A percentile compares a stretch with the other conserved stretches of the same genome.
Conservation (phyloP, 2,888 invertebrate genomes). For the Cantharis rustica region DNA sequence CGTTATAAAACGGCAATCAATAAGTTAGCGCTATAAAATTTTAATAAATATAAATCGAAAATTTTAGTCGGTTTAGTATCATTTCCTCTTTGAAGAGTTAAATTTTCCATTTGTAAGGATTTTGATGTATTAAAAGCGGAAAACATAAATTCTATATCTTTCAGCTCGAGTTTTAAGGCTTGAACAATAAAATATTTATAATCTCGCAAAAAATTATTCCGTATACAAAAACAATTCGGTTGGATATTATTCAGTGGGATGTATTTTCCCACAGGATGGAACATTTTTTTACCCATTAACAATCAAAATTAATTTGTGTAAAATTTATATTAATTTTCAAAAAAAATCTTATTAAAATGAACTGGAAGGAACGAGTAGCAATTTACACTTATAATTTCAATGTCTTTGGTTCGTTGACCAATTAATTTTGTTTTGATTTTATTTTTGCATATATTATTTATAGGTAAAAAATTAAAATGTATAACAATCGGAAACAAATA, state of each 20-base stretch:
- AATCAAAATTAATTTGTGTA: neutral
- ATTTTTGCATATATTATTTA: neutral
- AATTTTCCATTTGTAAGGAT: neutral
- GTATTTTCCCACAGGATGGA: neutral
- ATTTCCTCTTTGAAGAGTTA: neutral
- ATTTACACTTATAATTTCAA: neutral
- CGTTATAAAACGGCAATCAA: neutral
- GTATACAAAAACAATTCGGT: neutral
- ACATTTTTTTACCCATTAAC: neutral
- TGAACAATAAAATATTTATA: neutral
- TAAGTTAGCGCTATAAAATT: neutral
- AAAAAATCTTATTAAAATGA: too few species aligned
- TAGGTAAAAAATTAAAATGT: neutral
- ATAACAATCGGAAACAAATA: neutral
- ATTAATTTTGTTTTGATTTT: neutral
- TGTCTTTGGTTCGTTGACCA: neutral
- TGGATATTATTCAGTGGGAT: neutral
- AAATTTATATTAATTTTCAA: neutral
- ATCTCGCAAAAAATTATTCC: neutral
- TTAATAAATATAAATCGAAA: neutral
- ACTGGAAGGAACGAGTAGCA: too few species aligned
- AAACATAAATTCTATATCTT: neutral
- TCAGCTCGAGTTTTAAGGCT: neutral
- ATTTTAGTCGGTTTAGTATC: neutral
- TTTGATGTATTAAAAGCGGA: neutral